Evolutionary conservation across 2,113 vertebrate genomes (phyloP).

Genomic region (Scomber colias): DNA sequence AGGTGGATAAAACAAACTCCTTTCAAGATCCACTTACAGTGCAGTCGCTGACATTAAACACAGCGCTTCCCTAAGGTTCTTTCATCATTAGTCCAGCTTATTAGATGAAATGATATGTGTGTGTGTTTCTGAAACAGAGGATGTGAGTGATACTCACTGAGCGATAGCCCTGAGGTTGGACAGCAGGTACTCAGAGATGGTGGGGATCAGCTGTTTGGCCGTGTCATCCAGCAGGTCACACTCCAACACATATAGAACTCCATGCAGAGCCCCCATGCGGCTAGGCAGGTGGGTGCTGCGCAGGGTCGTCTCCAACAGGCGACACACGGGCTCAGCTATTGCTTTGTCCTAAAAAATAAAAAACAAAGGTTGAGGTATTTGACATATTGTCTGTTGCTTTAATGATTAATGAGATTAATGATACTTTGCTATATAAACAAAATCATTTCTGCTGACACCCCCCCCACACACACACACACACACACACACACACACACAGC

Average conservation of each 20-base stretch:
- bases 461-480: neutral
- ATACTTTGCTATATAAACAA: neutral
- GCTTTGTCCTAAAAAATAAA: constrained; percentile 89
- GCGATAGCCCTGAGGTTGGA: constrained; percentile 91
- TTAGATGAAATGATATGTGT: constrained; percentile 29
- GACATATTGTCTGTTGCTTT: neutral
- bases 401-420: neutral
- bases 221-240: constrained; percentile 98
- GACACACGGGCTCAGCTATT: constrained; percentile 94
- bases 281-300: constrained; percentile 95
- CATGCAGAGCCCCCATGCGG: constrained; percentile 94
- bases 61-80: neutral
- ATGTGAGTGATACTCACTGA: constrained; percentile 86
- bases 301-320: constrained; percentile 93
- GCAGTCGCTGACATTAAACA: constrained; percentile 24
- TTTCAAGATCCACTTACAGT: constrained; percentile 9
- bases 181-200: constrained; percentile 93
- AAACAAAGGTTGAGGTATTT: neutral
- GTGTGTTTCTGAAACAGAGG: constrained; percentile 7
- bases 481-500: neutral
- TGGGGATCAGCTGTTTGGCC: constrained; percentile 93
- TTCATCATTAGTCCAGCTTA: constrained; percentile 30
- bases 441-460: neutral
- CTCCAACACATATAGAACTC: constrained; percentile 94
- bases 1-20: constrained; percentile 34